Evolutionary conservation across 2,888 invertebrate species (phyloP).

Genomic region (Dioctria linearis): DNA sequence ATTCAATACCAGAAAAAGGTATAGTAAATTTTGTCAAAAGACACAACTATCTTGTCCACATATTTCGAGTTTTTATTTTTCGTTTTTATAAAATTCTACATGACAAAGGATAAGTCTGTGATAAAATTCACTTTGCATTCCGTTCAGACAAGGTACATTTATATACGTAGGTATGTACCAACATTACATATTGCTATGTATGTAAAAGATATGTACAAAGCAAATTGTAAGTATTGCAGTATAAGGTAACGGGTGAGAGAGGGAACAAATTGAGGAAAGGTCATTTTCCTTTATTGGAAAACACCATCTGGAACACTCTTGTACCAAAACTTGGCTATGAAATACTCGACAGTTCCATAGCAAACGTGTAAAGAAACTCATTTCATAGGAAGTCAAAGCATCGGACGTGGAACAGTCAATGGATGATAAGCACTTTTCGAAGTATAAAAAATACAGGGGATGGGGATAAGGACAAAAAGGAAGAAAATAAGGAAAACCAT

Average conservation of each 20-base stretch:
- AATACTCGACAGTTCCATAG: conserved; percentile 48
- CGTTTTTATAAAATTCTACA: neutral
- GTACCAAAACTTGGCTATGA: conserved; percentile 43
- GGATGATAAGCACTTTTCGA: conserved; percentile 32
- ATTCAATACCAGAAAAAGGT: conserved; percentile 71
- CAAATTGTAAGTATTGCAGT: neutral
- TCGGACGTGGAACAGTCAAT: conserved; percentile 25
- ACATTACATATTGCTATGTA: neutral
- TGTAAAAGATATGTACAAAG: conserved; percentile 10
- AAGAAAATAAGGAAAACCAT: conserved; percentile 30
- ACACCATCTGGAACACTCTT: conserved; percentile 47
- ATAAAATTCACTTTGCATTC: conserved; percentile 31
- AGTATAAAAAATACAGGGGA: neutral
- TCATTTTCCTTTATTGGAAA: conserved; percentile 47
- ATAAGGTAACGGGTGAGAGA: neutral
- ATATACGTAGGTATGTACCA: neutral
- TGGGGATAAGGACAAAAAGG: neutral
- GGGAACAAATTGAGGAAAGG: neutral
- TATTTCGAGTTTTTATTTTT: neutral
- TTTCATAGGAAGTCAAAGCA: conserved; percentile 17
- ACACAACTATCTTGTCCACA: neutral
- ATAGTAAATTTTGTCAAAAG: conserved; percentile 59
- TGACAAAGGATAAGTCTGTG: conserved; percentile 28
- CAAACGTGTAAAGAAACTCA: conserved; percentile 42
- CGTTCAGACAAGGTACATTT: conserved; percentile 69